Conservation (phyloP, 2,888 invertebrate genomes). For the Drosophila acutilabella region DNA sequence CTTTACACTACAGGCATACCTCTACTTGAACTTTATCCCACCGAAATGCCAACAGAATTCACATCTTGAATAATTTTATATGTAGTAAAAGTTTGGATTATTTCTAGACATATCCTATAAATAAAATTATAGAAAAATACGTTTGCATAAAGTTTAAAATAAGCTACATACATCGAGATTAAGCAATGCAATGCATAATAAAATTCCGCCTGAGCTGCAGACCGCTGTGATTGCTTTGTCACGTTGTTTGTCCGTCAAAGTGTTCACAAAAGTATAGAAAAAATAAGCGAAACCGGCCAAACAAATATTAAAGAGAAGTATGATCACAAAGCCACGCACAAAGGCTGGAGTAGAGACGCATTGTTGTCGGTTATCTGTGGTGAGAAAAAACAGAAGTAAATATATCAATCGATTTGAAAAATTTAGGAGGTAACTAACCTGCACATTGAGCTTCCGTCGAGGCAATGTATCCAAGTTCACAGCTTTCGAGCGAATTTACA, state of each 20-base stretch:
- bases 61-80: constrained; percentile 26
- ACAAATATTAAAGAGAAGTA: constrained; percentile 47
- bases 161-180: constrained; percentile 40
- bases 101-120: constrained; percentile 54
- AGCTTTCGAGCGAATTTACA: constrained; percentile 9
- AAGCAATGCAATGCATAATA: constrained; percentile 22
- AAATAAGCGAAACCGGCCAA: constrained; percentile 20
- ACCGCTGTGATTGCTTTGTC: background rate
- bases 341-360: constrained; percentile 1
- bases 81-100: constrained; percentile 61
- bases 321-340: constrained; percentile 1
- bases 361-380: constrained; percentile 24
- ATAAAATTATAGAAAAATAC: no score
- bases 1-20: background rate
- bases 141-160: background rate
- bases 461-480: constrained; percentile 29
- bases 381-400: background rate
- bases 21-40: constrained; percentile 1
- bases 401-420: background rate
- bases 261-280: constrained; percentile 21
- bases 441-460: no score
- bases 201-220: background rate
- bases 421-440: background rate
- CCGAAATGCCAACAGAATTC: background rate
- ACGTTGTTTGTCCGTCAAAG: constrained; percentile 11